These are phyloP conservation scores for Myiagra hebetior DNA, from an alignment of 2,113 vertebrate genomes.

Conservation along the genomic window DNA sequence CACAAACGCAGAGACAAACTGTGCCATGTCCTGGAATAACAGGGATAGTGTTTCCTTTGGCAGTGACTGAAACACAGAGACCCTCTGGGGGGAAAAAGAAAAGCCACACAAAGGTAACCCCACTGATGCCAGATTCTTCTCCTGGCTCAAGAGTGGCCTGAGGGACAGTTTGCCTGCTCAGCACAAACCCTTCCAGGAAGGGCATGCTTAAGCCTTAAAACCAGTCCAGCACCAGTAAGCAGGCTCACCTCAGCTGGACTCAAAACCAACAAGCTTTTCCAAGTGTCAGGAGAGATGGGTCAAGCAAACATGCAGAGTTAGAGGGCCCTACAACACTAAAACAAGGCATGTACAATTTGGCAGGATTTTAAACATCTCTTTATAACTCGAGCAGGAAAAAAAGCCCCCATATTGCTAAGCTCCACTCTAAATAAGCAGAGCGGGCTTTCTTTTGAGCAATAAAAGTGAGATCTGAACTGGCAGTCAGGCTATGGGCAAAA, in stretches of 20 bases:
- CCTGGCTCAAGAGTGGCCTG: neutral
- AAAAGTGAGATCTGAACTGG: neutral
- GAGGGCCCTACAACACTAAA: neutral
- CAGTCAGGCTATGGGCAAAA: neutral
- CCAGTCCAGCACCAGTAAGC: neutral
- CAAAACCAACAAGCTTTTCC: neutral
- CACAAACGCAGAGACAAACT: neutral
- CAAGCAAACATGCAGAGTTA: neutral
- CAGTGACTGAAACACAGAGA: neutral
- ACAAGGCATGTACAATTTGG: neutral
- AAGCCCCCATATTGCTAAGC: neutral
- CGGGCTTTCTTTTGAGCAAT: neutral
- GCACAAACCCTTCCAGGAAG: neutral
- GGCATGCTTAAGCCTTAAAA: neutral
- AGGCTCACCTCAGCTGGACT: neutral
- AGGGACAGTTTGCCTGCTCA: neutral
- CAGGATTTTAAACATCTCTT: neutral
- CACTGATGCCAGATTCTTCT: neutral
- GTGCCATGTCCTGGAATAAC: neutral
- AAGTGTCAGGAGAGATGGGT: neutral
- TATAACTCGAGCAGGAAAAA: neutral
- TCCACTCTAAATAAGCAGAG: neutral
- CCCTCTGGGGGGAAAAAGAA: rapidly evolving
- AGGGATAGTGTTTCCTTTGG: neutral
- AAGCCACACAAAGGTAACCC: neutral